Evolutionary conservation across 1,140 invertebrate genomes (phyloP).

Genomic region (Drosophila nannoptera): DNA sequence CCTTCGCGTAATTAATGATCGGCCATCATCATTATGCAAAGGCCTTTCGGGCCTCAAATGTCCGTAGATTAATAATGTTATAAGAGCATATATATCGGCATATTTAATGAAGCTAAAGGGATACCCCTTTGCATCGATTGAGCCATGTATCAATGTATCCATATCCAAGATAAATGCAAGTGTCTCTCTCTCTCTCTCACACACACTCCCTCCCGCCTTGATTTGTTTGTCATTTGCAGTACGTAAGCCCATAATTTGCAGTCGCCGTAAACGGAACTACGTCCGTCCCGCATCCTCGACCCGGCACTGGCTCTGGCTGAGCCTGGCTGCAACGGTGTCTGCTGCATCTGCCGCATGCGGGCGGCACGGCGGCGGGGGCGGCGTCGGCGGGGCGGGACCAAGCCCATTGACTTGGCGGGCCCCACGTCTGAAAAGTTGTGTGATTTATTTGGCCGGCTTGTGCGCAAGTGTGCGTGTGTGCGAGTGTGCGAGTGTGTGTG

Average conservation of each 20-base stretch:
- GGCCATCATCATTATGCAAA: constrained; percentile 36
- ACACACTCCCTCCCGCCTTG: not conserved
- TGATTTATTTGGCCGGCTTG: constrained; percentile 72
- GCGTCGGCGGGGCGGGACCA: not conserved
- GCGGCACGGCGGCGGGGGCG: no score
- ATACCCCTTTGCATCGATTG: no score
- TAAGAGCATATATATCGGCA: not conserved
- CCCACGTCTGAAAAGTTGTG: constrained; percentile 71
- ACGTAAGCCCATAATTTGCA: constrained; percentile 20
- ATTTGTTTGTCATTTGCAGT: constrained; percentile 33
- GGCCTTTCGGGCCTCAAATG: constrained; percentile 21
- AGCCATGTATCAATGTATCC: no score
- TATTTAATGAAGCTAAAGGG: no score
- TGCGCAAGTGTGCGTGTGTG: constrained; percentile 14
- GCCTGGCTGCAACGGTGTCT: constrained; percentile 6
- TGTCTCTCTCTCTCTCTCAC: not conserved
- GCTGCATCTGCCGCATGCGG: constrained; percentile 29
- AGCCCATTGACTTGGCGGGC: constrained; percentile 39
- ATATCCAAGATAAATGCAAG: no score
- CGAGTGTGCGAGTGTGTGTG: constrained; percentile 34
- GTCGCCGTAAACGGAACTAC: constrained; percentile 16
- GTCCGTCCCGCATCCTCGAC: not conserved
- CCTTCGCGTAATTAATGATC: constrained; percentile 31
- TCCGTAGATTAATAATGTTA: constrained; percentile 16
- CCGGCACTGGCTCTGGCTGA: not conserved